Evolutionary conservation across 2,888 invertebrate genomes (phyloP).

Genomic region (Eupithecia insigniata): DNA sequence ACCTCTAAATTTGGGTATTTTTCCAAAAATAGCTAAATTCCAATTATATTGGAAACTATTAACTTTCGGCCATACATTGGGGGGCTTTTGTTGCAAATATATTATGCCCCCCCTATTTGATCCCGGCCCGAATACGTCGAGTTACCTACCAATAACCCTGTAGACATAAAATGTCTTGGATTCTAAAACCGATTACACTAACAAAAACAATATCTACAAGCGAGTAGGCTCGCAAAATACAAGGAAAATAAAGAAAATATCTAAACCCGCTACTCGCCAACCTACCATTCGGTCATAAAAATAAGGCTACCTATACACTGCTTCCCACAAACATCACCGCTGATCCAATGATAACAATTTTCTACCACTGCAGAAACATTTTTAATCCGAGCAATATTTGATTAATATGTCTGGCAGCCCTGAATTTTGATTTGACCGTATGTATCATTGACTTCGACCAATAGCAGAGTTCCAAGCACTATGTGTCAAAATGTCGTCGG

Average conservation of each 20-base stretch:
- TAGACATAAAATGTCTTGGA: no score
- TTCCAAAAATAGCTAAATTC: no score
- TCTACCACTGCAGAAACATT: constrained; percentile 27
- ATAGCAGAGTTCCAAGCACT: constrained; percentile 69
- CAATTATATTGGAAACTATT: no score
- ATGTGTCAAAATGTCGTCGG: constrained; percentile 78
- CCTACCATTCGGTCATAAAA: background rate
- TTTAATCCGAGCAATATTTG: constrained; percentile 40
- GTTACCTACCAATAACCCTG: no score
- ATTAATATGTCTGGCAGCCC: constrained; percentile 41
- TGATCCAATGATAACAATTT: background rate
- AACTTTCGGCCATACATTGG: no score
- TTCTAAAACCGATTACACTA: no score
- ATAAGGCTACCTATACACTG: background rate
- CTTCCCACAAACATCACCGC: background rate
- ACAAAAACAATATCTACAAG: no score
- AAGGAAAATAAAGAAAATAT: background rate
- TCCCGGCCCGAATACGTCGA: no score
- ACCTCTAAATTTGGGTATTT: no score
- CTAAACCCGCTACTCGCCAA: background rate
- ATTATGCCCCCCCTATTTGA: no score
- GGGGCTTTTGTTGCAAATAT: no score
- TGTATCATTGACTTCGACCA: constrained; percentile 53
- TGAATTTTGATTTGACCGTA: constrained; percentile 52
- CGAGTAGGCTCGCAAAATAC: background rate